A percentile compares a stretch with the other conserved stretches of the same genome.
phyloP scores from a whole-genome alignment of 2,797 vertebrate genomes.

The Phylloscopus collybita region DNA sequence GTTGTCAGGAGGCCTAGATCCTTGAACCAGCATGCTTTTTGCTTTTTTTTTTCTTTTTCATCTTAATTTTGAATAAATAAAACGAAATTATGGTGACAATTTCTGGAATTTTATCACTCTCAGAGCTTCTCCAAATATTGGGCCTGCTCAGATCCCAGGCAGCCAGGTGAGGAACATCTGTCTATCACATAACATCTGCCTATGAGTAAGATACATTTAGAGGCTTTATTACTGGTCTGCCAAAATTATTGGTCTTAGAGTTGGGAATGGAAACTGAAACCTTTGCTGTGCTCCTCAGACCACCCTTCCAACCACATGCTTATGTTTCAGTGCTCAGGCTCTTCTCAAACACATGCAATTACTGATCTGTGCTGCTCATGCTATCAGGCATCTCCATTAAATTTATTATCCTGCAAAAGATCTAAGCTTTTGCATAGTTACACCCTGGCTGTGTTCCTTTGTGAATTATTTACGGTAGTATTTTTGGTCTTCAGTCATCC shows the following conservation, averaged over 20 bases:
- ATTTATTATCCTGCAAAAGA: conserved; percentile 58
- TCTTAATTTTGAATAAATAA: conserved; percentile 4
- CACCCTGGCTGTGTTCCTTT: conserved; percentile 47
- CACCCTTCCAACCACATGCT: conserved; percentile 10
- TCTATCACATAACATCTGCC: neutral
- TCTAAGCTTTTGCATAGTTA: conserved; percentile 34
- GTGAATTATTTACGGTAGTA: conserved; percentile 64
- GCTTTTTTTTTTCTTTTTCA: neutral
- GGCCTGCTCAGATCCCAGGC: neutral
- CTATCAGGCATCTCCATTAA: conserved; percentile 46
- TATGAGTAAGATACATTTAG: neutral
- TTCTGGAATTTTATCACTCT: neutral
- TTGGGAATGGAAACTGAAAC: neutral
- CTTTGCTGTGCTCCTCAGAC: conserved; percentile 1
- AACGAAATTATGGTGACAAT: neutral
- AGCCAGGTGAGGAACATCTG: neutral
- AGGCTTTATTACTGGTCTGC: neutral
- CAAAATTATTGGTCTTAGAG: neutral
- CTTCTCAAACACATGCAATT: neutral
- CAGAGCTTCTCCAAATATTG: neutral
- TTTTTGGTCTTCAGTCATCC: conserved; percentile 50
- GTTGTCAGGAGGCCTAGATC: neutral
- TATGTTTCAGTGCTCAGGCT: neutral
- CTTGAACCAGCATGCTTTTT: neutral
- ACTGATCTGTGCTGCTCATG: conserved; percentile 6